phyloP scores from a whole-genome alignment of 2,888 invertebrate species.

The Empis stercorea region DNA sequence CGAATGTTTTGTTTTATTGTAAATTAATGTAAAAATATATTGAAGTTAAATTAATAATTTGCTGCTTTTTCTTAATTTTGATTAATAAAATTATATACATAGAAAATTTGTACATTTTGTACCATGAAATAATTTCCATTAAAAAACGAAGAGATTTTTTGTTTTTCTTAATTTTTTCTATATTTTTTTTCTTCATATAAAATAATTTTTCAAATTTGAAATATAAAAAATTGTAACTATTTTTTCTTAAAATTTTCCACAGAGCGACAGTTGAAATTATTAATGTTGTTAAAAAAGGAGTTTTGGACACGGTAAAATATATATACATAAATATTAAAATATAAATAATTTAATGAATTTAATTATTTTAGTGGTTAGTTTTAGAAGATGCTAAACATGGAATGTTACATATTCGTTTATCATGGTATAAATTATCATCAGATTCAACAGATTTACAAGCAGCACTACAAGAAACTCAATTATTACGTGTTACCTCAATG shows the following conservation, averaged over 20 bases:
- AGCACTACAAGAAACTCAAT: slow-evolving; percentile 60
- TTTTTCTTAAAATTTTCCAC: slow-evolving; percentile 9
- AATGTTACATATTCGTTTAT: slow-evolving; percentile 75
- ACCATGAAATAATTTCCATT: too few relatives aligned
- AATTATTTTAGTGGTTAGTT: slow-evolving; percentile 67
- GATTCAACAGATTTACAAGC: slow-evolving; percentile 58
- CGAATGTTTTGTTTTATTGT: too few relatives aligned
- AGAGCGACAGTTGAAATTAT: slow-evolving; percentile 63
- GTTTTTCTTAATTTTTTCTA: not conserved
- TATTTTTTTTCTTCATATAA: not conserved
- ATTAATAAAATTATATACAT: too few relatives aligned
- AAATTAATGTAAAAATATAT: too few relatives aligned
- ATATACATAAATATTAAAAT: too few relatives aligned
- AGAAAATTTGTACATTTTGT: too few relatives aligned
- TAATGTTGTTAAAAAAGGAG: slow-evolving; percentile 55
- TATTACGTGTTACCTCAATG: slow-evolving; percentile 59
- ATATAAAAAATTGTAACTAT: not conserved
- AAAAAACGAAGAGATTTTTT: not conserved
- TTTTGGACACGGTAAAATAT: slow-evolving; percentile 54
- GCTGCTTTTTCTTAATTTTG: too few relatives aligned
- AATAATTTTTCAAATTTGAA: not conserved
- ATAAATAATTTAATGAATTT: too few relatives aligned
- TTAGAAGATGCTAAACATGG: slow-evolving; percentile 93
- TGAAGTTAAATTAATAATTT: too few relatives aligned
- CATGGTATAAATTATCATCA: slow-evolving; percentile 74